These are phyloP conservation scores for Helicolenus hilgendorfi DNA, from an alignment of 2,797 vertebrate genomes.

Conservation along the genomic window DNA sequence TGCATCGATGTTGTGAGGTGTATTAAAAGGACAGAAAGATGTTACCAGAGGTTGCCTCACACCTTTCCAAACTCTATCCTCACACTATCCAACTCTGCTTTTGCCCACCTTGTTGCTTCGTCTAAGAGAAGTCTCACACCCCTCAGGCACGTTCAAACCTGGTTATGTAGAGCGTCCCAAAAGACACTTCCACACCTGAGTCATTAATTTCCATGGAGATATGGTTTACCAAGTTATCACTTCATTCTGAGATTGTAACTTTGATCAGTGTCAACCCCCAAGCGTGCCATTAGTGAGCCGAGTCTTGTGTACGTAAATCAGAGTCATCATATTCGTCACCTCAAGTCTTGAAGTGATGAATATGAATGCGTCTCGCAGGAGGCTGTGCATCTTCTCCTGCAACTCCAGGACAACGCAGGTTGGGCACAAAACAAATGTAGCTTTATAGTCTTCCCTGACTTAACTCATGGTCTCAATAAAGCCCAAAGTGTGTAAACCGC, in stretches of 20 bases:
- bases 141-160: constrained; percentile 8
- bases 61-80: constrained; percentile 24
- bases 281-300: constrained; percentile 30
- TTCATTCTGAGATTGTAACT: constrained; percentile 20
- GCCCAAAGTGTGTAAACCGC: constrained; percentile 41
- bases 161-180: constrained; percentile 1
- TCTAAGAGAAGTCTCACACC: constrained; percentile 17
- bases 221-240: constrained; percentile 17
- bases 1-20: constrained; percentile 14
- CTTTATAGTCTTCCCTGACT: constrained; percentile 3
- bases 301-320: constrained; percentile 16
- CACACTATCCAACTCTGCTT: background rate
- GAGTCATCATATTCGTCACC: constrained; percentile 35
- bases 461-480: constrained; percentile 40
- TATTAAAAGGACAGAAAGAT: constrained; percentile 40
- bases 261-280: constrained; percentile 42
- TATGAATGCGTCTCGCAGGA: constrained; percentile 15
- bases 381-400: constrained; percentile 1
- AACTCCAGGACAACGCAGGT: background rate
- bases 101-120: constrained; percentile 31
- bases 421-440: constrained; percentile 6
- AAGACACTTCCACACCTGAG: constrained; percentile 14
- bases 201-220: constrained; percentile 11
- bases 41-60: constrained; percentile 60
- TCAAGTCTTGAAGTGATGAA: constrained; percentile 40